Evolutionary conservation across 2,797 vertebrate genomes (phyloP), one percentile per base, ranked within the genome.

Genomic region (Bryconaethiops microstoma): DNA sequence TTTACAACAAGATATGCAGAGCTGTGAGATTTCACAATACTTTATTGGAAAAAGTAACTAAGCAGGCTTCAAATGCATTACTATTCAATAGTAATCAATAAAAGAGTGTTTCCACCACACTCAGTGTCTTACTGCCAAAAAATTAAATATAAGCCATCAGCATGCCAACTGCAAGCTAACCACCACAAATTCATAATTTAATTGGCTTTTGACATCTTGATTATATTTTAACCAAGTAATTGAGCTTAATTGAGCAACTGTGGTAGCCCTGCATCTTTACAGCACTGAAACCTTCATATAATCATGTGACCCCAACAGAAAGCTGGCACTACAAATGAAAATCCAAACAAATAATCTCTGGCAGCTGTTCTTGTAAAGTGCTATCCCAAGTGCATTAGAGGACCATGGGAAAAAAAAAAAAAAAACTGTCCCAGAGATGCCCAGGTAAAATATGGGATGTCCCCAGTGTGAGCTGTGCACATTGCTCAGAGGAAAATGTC

Each of bases 401-500:
- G 16, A 74, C 16, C 68, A 52, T 52, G 54, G 50, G 23, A 78
- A 85, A 19, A 35, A n/a, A 55, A 72, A 2, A 29, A 78, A 85
- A 19, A 35, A n/a, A 55, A 72, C 8, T 10, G 17, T 42, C 54
- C 29, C 76, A 70, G 79, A 82, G 82, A 74, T 35, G 17, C 16
- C 1, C 35, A 25, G 73, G 40, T 73, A 88, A 87, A 89, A 88
- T 86, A 85, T 88, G 86, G 80, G 50, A 3, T 64, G 84, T 87
- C 89, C 87, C 42, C 13, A 48, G 35, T 29, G n/a, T 25, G 57
- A 74, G 86, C 80, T 76, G 77, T 71, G 80, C 74, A 86, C 82
- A 90, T 92, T 85, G 83, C 85, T 92, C 88, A 91, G 75, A 85
- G 76, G 8, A 86, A 88, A 88, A 81, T 82, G 87, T 89, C 88